Percentiles rank a stretch among this genome's conserved stretches.
Evolutionary conservation across 2,888 invertebrate genomes (phyloP).

Genomic region (Elysia crispata): DNA sequence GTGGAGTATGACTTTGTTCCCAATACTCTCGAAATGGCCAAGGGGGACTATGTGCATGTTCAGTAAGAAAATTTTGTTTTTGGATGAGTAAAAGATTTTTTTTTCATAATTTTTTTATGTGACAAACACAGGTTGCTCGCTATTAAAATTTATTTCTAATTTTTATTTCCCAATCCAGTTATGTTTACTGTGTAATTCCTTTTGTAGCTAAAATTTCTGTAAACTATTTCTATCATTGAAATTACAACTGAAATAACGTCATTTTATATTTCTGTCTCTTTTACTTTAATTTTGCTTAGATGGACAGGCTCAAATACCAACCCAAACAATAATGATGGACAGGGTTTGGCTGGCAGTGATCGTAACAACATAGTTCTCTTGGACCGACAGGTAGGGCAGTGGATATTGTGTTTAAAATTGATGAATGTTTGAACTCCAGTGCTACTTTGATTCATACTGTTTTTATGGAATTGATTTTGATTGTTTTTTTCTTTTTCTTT

Average conservation of each 20-base stretch:
- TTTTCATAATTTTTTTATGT: not conserved
- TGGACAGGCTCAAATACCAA: constrained; percentile 78
- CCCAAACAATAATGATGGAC: constrained; percentile 75
- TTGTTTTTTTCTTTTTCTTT: too few relatives aligned
- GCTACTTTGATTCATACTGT: not conserved
- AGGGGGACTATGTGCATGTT: constrained; percentile 72
- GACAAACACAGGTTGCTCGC: too few relatives aligned
- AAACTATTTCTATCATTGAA: too few relatives aligned
- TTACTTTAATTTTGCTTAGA: constrained; percentile 55
- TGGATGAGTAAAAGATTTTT: not conserved
- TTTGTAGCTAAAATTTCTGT: too few relatives aligned
- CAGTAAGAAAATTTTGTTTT: constrained; percentile 67
- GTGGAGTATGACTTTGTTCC: constrained; percentile 78
- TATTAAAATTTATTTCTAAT: too few relatives aligned
- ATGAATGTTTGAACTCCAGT: not conserved
- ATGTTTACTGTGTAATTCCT: too few relatives aligned
- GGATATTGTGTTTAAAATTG: not conserved
- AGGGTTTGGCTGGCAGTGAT: constrained; percentile 74
- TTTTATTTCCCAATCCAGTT: too few relatives aligned
- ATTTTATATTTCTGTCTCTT: too few relatives aligned
- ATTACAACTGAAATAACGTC: too few relatives aligned
- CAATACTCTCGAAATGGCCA: constrained; percentile 68
- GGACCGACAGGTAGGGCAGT: constrained; percentile 38
- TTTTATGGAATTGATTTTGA: not conserved
- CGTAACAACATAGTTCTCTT: constrained; percentile 75